Conservation (phyloP, 2,113 vertebrate species). For the Gymnocephalus cernua region DNA sequence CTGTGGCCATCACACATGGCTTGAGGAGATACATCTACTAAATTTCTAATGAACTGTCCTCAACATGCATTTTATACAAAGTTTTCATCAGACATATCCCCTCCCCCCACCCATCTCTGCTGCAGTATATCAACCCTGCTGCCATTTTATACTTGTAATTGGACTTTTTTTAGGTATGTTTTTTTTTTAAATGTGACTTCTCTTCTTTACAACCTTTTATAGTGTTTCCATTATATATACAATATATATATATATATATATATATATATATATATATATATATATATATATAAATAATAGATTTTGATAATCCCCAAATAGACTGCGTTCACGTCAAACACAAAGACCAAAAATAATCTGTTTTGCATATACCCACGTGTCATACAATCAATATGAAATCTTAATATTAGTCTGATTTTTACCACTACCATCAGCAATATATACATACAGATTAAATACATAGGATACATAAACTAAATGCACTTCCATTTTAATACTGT, state of each 20-base stretch:
- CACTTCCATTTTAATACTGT: too few species aligned
- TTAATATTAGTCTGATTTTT: not conserved
- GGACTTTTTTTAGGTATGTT: too few species aligned
- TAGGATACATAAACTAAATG: too few species aligned
- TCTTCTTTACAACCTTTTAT: too few species aligned
- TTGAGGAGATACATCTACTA: not conserved
- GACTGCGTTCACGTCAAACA: not conserved
- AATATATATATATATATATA: too few species aligned
- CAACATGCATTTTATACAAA: not conserved
- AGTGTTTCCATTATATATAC: too few species aligned
- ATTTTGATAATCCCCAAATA: not conserved
- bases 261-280: too few species aligned
- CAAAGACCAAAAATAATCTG: not conserved
- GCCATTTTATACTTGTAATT: too few species aligned
- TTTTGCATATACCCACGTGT: not conserved
- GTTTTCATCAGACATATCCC: not conserved
- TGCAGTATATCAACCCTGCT: not conserved
- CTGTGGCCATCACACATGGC: too few species aligned
- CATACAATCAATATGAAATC: not conserved
- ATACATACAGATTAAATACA: not conserved
- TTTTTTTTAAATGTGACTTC: too few species aligned
- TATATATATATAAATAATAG: too few species aligned
- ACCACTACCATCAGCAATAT: not conserved
- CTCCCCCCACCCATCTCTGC: not conserved
- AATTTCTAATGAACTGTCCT: not conserved